Percentiles rank a stretch among this genome's conserved stretches.
These are phyloP conservation scores for Enteromius trimaculatus DNA, from an alignment of 2,797 vertebrate species.

Conservation along the genomic window DNA sequence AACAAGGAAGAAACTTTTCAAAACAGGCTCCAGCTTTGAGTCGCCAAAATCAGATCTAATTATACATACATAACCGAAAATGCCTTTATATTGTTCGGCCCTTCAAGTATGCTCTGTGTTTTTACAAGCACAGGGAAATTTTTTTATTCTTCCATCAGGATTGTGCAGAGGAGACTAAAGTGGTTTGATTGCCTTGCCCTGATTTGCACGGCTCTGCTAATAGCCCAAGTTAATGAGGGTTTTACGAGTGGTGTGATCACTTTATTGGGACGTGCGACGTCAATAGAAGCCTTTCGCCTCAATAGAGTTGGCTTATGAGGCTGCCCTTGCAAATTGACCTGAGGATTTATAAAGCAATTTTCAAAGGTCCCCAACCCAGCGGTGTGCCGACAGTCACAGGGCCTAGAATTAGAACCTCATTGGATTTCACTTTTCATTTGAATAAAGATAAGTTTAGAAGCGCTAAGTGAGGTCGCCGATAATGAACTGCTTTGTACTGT, in stretches of 20 bases:
- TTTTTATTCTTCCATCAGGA: conserved; percentile 48
- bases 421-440: conserved; percentile 72
- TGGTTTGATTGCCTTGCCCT: conserved; percentile 59
- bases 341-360: conserved; percentile 73
- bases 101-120: conserved; percentile 23
- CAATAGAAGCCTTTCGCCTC: conserved; percentile 59
- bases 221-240: conserved; percentile 69
- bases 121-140: conserved; percentile 35
- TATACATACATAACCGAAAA: conserved; percentile 40
- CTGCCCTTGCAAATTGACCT: conserved; percentile 68
- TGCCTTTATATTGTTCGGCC: conserved; percentile 20
- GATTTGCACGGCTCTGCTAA: conserved; percentile 59
- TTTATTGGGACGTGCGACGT: conserved; percentile 64
- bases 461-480: conserved; percentile 58
- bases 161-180: conserved; percentile 32
- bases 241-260: conserved; percentile 71
- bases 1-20: conserved; percentile 33
- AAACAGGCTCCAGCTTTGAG: conserved; percentile 23
- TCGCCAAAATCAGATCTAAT: conserved; percentile 40
- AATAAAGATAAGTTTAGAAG: conserved; percentile 64
- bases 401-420: conserved; percentile 69
- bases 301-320: conserved; percentile 59
- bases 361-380: conserved; percentile 65
- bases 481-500: conserved; percentile 69
- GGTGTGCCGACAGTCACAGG: conserved; percentile 62